Percentiles rank a stretch among this genome's conserved stretches.
phyloP scores from a whole-genome alignment of 2,888 invertebrate genomes.

The Kuschelorhynchus macadamiae region DNA sequence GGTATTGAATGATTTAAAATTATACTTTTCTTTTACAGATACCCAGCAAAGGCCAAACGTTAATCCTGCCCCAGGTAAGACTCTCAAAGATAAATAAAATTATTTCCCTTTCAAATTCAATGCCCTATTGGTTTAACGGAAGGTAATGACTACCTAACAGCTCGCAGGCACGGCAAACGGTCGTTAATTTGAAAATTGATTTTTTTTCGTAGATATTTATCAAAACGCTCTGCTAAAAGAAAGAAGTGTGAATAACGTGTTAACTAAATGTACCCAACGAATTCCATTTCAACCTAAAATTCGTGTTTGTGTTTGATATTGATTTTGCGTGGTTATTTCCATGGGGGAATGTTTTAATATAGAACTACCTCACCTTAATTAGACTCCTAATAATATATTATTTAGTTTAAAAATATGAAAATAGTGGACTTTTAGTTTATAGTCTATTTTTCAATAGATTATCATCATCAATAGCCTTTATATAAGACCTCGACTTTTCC shows the following conservation, averaged over 20 bases:
- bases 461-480: too few relatives aligned
- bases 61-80: conserved; percentile 48
- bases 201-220: conserved; percentile 42
- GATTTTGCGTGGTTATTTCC: too few relatives aligned
- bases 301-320: conserved; percentile 20
- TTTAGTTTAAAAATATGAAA: too few relatives aligned
- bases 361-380: too few relatives aligned
- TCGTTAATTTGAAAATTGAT: conserved; percentile 52
- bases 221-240: conserved; percentile 25
- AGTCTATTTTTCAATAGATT: too few relatives aligned
- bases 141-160: conserved; percentile 43
- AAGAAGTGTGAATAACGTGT: conserved; percentile 45
- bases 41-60: conserved; percentile 43
- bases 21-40: conserved; percentile 43
- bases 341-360: too few relatives aligned
- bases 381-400: too few relatives aligned
- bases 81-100: conserved; percentile 19
- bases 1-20: too few relatives aligned
- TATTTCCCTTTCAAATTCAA: conserved; percentile 38
- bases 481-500: too few relatives aligned
- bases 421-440: too few relatives aligned
- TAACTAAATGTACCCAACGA: conserved; percentile 34
- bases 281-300: conserved; percentile 10
- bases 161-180: conserved; percentile 44
- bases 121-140: conserved; percentile 42